Conservation (phyloP, 2,888 invertebrate species). For the Coenonympha glycerion region DNA sequence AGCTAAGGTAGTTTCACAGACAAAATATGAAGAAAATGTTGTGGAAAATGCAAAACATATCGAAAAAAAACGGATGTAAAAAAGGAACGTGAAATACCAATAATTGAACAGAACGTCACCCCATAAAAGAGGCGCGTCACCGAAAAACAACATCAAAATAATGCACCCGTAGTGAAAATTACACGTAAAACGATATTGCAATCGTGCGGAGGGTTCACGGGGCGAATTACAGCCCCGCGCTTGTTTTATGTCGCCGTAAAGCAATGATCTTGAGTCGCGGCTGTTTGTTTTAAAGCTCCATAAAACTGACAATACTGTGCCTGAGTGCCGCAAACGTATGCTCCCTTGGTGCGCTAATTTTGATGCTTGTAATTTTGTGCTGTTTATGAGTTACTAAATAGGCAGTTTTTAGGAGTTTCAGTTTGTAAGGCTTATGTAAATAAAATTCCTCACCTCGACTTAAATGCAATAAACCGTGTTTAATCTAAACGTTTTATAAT, state of each 20-base stretch:
- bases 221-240: slow-evolving; percentile 31
- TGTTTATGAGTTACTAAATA: neutral
- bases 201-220: slow-evolving; percentile 30
- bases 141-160: slow-evolving; percentile 25
- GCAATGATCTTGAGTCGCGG: slow-evolving; percentile 30
- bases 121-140: slow-evolving; percentile 13
- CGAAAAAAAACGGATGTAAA: too few species aligned
- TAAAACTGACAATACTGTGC: slow-evolving; percentile 23
- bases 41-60: too few species aligned
- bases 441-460: too few species aligned
- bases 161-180: slow-evolving; percentile 38
- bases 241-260: slow-evolving; percentile 33
- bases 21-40: too few species aligned
- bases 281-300: slow-evolving; percentile 25
- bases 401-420: too few species aligned
- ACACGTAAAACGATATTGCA: slow-evolving; percentile 29
- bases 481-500: too few species aligned
- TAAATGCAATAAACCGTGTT: too few species aligned
- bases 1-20: too few species aligned
- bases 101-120: slow-evolving; percentile 2
- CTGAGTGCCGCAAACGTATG: slow-evolving; percentile 7
- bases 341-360: slow-evolving; percentile 4
- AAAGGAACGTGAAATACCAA: neutral
- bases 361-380: neutral
- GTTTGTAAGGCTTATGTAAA: neutral